Base-by-base conservation (phyloP, 2,888 invertebrate species). In the Mystacides longicornis region DNA sequence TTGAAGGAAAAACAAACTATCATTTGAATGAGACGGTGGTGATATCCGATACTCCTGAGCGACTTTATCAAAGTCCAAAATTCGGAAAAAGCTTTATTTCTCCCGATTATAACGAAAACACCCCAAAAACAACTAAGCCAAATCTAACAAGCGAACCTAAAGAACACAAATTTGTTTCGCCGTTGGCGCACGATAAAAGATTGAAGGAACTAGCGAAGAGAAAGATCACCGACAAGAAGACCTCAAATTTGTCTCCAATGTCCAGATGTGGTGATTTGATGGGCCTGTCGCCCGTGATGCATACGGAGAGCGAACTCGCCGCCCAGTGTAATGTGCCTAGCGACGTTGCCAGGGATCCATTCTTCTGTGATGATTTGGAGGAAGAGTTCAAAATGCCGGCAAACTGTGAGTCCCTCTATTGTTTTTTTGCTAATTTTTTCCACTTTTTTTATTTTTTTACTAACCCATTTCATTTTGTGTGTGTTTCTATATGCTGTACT, bases 381-480 rank as follows among this genome's bases (percentile, higher is more conserved):
- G 60, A 60, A 22, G 60, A 54, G 23, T 61, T 61, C 55, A 59
- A 57, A 52, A 52, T 22, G 23, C 59, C 59, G 14, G 55, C 33
- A 9, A 58, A 58, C 55, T 51, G 61, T 61, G 59, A 61, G 61
- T 61, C 51, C 51, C 50, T 55, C 50, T 57, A 58, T 49, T 14
- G 50, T 50, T 47, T 55, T 23, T 48, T 54, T 46, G 16, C 16
- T 37, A n/a, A 7, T 5, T 27, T 37, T 37, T n/a, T 3, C 14
- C 27, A 27, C 27, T n/a, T n/a, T n/a, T n/a, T n/a, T n/a, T n/a
- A n/a, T n/a, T 7, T 37, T 37, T 4, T 37, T 3, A 14, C 14
- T 37, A 7, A n/a, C 37, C 14, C 37, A 3, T 37, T 37, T 16
- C 4, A 14, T n/a, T 3, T 37, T 37, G 14, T 37, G 27, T 37